A percentile compares a stretch with the other conserved stretches of the same genome.
Conservation (phyloP, 2,113 vertebrate genomes). For the Hydrochoerus hydrochaeris region DNA sequence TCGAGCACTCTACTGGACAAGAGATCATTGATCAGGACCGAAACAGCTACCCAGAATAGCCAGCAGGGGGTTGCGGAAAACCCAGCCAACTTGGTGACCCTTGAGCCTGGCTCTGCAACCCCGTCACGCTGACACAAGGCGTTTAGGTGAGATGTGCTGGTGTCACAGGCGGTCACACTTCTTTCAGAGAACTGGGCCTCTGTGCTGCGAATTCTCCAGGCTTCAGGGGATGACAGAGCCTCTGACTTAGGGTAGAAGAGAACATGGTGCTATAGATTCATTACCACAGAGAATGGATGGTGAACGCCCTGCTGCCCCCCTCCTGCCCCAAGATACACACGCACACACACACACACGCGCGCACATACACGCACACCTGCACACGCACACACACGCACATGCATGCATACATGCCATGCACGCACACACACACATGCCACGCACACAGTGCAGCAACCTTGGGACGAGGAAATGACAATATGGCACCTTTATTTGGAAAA, state of each 20-base stretch:
- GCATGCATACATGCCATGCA: no score
- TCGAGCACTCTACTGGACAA: fast-evolving
- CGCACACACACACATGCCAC: no score
- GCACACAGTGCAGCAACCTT: not conserved
- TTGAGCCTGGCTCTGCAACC: not conserved
- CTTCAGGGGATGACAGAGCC: not conserved
- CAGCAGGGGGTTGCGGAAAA: fast-evolving
- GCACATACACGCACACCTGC: no score
- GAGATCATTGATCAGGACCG: not conserved
- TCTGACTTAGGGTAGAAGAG: not conserved
- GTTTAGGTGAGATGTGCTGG: not conserved
- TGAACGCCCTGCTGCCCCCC: not conserved
- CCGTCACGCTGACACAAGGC: not conserved
- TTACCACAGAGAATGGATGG: fast-evolving
- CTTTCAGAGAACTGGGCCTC: not conserved
- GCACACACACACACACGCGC: no score
- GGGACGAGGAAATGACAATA: not conserved
- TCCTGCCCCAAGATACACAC: not conserved
- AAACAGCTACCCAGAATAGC: not conserved
- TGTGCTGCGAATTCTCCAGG: not conserved
- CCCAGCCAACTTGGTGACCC: not conserved
- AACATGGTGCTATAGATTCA: fast-evolving
- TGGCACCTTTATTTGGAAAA: not conserved
- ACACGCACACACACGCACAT: no score
- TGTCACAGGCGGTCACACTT: not conserved